Base-by-base conservation (phyloP, 2,888 invertebrate species). In the Xylophagus ater region DNA sequence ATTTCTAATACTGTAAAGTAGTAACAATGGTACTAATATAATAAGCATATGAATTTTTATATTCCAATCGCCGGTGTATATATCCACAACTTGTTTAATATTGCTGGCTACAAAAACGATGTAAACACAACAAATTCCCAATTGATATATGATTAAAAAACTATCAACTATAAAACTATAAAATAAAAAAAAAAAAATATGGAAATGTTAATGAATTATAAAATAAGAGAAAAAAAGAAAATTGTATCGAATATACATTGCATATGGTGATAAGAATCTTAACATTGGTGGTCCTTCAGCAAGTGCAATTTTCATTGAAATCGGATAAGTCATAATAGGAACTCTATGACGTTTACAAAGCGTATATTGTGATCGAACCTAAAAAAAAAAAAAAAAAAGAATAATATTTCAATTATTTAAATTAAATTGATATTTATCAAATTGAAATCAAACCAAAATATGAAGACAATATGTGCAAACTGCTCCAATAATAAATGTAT, bases 111-210 rank as follows among this genome's bases (percentile, higher is more conserved):
- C 76, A 58, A 87, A 87, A 14, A 87, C 77, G 44, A 83, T 73
- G 66, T 88, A 90, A 14, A 89, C 84, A 57, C 84, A 83, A 60
- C 90, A 90, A 51, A 89, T 83, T 40, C 90, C 90, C 45, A 89
- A 66, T 65, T 92, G 90, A 59, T 89, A 89, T 23, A 83, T 70
- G 50, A 87, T 75, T 46, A 81, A 69, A 60, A 81, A 81, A 4
- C 63, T 59, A 56, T 81, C 81, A 37, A 77, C 74, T 13, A 80
- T 60, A 49, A 74, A 72, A 47, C 82, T 81, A 70, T 26, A 66
- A 59, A 58, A 61, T 43, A 47, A 47, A 38, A 47, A 48, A 31
- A 41, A 44, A 39, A 38, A 14, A 9, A 19, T 15, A 34, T 23
- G 12, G 10, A 26, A 30, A 23, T 23, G 34, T 18, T 18, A 14